Evolutionary conservation across 35 echinoderm and acorn worm species (phyloP).

Genomic region (Ophioderma brevispina): DNA sequence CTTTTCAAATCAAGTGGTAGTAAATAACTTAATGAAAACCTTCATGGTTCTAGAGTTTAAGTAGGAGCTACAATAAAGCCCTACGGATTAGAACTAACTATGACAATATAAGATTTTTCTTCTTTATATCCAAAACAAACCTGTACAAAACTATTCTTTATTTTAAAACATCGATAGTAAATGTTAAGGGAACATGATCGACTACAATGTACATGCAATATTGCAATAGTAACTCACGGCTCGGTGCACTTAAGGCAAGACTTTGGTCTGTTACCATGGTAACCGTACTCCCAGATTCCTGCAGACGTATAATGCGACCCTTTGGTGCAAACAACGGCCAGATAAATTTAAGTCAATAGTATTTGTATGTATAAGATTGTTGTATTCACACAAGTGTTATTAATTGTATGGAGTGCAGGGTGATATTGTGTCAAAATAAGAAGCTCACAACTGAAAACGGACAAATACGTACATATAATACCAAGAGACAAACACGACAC

Average conservation of each 20-base stretch:
- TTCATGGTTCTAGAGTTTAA: no score
- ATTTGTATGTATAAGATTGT: neutral
- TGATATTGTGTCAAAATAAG: neutral
- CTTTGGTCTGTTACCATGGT: slow-evolving; percentile 9
- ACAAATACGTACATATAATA: neutral
- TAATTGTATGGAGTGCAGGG: neutral
- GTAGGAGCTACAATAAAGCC: no score
- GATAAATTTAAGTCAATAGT: slow-evolving; percentile 8
- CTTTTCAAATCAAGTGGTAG: no score
- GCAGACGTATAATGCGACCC: slow-evolving; percentile 8
- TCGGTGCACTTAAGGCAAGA: slow-evolving; percentile 2
- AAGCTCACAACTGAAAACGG: neutral
- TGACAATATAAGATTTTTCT: no score
- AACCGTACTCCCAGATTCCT: slow-evolving; percentile 6
- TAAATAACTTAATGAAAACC: no score
- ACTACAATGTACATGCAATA: slow-evolving; percentile 14
- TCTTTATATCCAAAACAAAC: no score
- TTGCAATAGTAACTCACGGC: slow-evolving; percentile 9
- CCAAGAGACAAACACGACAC: no score
- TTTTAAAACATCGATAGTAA: no score
- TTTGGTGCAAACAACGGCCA: slow-evolving; percentile 12
- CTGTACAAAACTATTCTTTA: no score
- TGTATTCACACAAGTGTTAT: no score
- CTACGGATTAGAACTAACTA: no score
- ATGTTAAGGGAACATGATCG: neutral